Evolutionary conservation across 2,888 invertebrate genomes (phyloP), one percentile per base, ranked within the genome.

Genomic region (Mechanitis mazaeus): DNA sequence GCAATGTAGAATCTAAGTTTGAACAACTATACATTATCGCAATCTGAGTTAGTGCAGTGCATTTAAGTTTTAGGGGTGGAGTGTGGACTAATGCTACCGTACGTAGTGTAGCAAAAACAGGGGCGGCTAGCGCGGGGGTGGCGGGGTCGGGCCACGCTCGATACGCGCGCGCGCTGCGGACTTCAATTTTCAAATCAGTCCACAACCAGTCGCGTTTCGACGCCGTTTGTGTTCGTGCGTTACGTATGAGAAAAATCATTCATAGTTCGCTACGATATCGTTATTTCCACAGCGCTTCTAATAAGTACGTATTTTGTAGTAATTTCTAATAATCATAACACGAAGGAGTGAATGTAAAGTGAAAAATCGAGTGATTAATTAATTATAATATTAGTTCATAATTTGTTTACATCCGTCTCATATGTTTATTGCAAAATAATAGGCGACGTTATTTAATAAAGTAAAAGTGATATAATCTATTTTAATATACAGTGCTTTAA

Each of bases 101-200:
- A 57, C 64, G 66, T 68, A 67, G 67, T 75, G 74, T 75, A 77
- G 77, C 77, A 75, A 79, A 80, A 81, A 70, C 72, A 69, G 75
- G 77, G 84, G 82, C 80, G 79, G 79, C 71, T 69, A 72, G 70
- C 68, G 81, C 79, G 82, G 79, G 85, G 83, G 83, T 75, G 82
- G 78, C 71, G 72, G 72, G 71, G 78, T 69, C 77, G 79, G 80
- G 80, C 80, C 77, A 77, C 87, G 87, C 78, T 88, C 88, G 80
- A 89, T 88, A 87, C 86, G 87, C 88, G 88, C 88, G 86, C 88
- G 90, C 89, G 86, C 87, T 75, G 75, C 75, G 73, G 74, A 72
- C 71, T 72, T 72, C 71, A 70, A 64, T 70, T 68, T 73, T 47
- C 28, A 50, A 50, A 50, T 50, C 50, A 50, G 50, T 50, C 50